Conservation (phyloP, 2,797 vertebrate genomes). For the Columba guinea region DNA sequence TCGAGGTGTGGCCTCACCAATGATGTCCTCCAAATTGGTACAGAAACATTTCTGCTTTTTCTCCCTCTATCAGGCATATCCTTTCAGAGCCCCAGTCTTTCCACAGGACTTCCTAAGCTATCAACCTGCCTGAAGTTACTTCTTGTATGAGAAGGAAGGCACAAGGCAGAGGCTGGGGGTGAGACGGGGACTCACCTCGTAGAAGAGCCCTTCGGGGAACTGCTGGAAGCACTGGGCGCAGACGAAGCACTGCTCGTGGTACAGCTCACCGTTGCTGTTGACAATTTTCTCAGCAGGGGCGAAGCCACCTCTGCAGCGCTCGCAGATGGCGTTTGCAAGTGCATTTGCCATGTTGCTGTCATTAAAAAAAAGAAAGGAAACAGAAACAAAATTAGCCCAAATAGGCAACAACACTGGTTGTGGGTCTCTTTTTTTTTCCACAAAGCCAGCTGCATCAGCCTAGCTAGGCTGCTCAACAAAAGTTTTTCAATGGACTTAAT, state of each 20-base stretch:
- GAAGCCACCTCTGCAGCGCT: slow-evolving; percentile 92
- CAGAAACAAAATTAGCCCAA: not conserved
- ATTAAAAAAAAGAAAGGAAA: not conserved
- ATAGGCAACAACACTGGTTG: not conserved
- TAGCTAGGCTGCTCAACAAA: not conserved
- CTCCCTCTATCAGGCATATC: not conserved
- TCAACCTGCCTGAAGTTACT: not conserved
- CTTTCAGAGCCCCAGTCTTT: not conserved
- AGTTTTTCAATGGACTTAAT: not conserved
- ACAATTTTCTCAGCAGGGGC: slow-evolving; percentile 95
- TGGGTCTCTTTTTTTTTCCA: not conserved
- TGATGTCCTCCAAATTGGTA: not conserved
- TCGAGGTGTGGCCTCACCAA: not conserved
- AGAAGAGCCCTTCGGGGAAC: slow-evolving; percentile 97
- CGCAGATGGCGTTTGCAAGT: slow-evolving; percentile 93
- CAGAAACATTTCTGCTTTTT: not conserved
- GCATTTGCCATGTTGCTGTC: slow-evolving; percentile 97
- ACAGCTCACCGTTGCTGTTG: slow-evolving; percentile 96
- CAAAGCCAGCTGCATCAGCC: not conserved
- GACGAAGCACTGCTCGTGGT: slow-evolving; percentile 96
- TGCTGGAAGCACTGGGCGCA: slow-evolving; percentile 99
- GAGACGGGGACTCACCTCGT: slow-evolving; percentile 83
- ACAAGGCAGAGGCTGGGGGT: not conserved
- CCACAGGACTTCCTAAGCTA: not conserved
- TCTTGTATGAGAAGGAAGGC: not conserved